Evolutionary conservation across 2,888 invertebrate species (phyloP), one percentile per base, ranked within the genome.

Genomic region (Aelia acuminata): DNA sequence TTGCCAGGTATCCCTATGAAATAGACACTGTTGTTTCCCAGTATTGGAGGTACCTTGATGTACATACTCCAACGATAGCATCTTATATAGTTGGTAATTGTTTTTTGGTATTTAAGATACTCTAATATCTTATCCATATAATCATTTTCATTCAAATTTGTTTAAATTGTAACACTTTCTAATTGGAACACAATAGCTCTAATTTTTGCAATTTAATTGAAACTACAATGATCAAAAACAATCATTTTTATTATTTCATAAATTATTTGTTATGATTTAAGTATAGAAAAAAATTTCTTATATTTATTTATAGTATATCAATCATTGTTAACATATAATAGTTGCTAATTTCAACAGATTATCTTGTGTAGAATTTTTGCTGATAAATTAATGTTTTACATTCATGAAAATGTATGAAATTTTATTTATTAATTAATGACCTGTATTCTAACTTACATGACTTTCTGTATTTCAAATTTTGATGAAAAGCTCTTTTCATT

Each of bases 1-100:
- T 97, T 3, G 97, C 97, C 0, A 96, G 97, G 91, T 97, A 97
- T 92, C 97, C 97, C 0, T 97, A 97, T 90, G 97, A 97, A 91
- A 95, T 96, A 90, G 97, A 97, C 91, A 95, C 96, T 0, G 96
- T 97, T 0, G 97, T 97, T 0, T 95, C 95, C 31, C 96, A 96
- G 90, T 95, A 96, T 0, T 97, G 97, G 97, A 92, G 97, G 57
- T 97, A 96, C 91, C 92, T 97, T 0, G 97, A 97, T 91, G 93
- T 97, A 22, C 95, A 96, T 91, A 95, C 91, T 70, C 91, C 91
- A 22, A 91, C 90, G 18, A 91, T 97, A 92, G 95, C 96, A 1
- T 96, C 96, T 88, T 96, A 97, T 91, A 95, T 97, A 3, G 94
- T 97, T 47, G 96, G 97, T 48, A 88, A 89, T 90, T 88, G 48